These are phyloP conservation scores for Hoplias malabaricus DNA, from an alignment of 2,113 vertebrate species.

Conservation along the genomic window DNA sequence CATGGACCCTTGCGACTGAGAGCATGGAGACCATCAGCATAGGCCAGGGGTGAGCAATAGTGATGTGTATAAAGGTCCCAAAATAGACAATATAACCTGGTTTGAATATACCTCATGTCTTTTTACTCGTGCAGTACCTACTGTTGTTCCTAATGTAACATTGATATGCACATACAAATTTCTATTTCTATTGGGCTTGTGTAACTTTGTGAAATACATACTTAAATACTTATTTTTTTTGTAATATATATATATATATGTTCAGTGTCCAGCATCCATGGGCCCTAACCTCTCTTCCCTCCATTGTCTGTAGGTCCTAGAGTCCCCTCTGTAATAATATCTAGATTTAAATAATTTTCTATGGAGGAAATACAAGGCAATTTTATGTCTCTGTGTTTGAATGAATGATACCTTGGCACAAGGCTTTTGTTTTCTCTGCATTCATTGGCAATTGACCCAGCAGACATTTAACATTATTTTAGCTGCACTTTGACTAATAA, in stretches of 20 bases:
- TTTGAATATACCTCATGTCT: too few species aligned
- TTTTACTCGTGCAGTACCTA: too few species aligned
- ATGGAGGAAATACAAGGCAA: neutral
- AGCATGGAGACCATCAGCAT: constrained; percentile 13
- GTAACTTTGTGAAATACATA: too few species aligned
- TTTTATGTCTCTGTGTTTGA: neutral
- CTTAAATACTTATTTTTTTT: neutral
- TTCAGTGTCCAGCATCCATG: neutral
- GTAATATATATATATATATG: too few species aligned
- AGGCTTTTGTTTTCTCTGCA: neutral
- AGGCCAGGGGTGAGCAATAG: neutral
- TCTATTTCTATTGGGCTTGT: too few species aligned
- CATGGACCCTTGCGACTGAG: neutral
- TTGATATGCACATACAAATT: too few species aligned
- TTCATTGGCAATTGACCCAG: neutral
- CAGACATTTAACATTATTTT: constrained; percentile 41
- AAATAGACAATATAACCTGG: neutral
- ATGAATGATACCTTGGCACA: neutral
- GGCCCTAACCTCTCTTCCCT: neutral
- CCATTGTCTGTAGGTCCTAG: neutral
- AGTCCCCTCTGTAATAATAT: neutral
- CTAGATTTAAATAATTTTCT: neutral
- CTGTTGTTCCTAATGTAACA: too few species aligned
- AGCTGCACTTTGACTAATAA: constrained; percentile 28
- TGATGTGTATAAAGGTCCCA: neutral